Evolutionary conservation across 2,113 vertebrate genomes (phyloP).

Genomic region (Corythornis cristatus): DNA sequence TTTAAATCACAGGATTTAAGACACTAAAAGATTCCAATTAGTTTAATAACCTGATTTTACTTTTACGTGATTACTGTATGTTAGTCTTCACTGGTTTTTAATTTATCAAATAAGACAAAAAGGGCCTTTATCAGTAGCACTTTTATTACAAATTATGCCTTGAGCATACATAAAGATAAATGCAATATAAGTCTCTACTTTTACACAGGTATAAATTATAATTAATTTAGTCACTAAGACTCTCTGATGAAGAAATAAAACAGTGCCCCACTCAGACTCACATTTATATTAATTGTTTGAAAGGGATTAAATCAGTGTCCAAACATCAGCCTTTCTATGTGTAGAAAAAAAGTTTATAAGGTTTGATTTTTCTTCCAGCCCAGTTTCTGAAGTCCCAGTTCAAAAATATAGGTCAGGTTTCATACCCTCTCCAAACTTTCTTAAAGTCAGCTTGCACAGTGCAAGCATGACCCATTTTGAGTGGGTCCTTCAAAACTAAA

Average conservation of each 20-base stretch:
- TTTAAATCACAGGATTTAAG: neutral
- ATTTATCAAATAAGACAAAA: neutral
- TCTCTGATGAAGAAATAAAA: neutral
- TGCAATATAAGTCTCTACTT: neutral
- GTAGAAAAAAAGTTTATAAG: neutral
- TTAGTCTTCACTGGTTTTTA: neutral
- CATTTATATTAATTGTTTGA: neutral
- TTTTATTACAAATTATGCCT: neutral
- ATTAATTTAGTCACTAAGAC: neutral
- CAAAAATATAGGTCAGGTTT: constrained; percentile 28
- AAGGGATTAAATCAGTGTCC: neutral
- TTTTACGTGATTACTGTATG: neutral
- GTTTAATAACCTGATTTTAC: neutral
- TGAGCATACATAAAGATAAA: neutral
- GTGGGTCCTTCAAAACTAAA: neutral
- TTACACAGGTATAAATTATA: neutral
- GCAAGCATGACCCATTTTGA: constrained; percentile 23
- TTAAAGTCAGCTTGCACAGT: constrained; percentile 5
- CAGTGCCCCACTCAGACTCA: neutral
- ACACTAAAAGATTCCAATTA: neutral
- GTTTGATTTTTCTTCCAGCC: neutral
- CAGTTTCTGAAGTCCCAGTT: constrained; percentile 2
- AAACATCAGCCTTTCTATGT: neutral
- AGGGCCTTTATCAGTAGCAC: neutral
- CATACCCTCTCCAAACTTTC: neutral